A percentile compares a stretch with the other conserved stretches of the same genome.
Conservation (phyloP, 1,140 invertebrate genomes). For the Pseudomyrmex cubaensis region DNA sequence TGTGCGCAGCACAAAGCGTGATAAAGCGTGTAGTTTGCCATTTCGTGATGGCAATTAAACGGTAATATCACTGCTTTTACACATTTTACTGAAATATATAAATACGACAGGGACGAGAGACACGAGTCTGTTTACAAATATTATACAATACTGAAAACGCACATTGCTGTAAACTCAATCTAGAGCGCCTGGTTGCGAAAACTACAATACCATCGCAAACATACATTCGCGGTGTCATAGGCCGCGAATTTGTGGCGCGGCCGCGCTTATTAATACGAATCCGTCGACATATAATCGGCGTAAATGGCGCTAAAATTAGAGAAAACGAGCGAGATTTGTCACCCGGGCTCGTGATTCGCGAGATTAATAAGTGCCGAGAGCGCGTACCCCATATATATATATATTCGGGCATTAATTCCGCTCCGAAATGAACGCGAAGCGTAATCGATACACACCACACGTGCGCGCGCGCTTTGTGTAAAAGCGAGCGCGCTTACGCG, state of each 20-base stretch:
- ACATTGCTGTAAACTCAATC: no score
- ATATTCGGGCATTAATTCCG: constrained; percentile 39
- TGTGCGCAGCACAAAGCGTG: not conserved
- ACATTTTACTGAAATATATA: no score
- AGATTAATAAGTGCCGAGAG: constrained; percentile 59
- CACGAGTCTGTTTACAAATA: no score
- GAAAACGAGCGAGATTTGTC: constrained; percentile 32
- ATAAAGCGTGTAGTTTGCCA: not conserved
- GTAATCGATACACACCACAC: constrained; percentile 39
- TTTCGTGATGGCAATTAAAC: not conserved
- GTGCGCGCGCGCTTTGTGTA: not conserved
- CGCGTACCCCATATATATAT: not conserved
- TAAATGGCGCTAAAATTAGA: constrained; percentile 53
- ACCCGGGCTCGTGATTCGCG: not conserved
- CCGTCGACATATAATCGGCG: constrained; percentile 31
- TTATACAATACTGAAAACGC: no score
- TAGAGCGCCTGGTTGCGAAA: no score
- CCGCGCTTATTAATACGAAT: constrained; percentile 57
- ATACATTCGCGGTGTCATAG: not conserved
- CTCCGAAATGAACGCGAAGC: not conserved
- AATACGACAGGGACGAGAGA: no score
- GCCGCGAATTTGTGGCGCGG: not conserved
- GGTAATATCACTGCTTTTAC: not conserved
- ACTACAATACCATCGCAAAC: not conserved
- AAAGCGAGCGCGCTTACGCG: not conserved